Evolutionary conservation across 1,140 invertebrate species (phyloP), one percentile per base, ranked within the genome.

Genomic region (Tetramorium alpestre): DNA sequence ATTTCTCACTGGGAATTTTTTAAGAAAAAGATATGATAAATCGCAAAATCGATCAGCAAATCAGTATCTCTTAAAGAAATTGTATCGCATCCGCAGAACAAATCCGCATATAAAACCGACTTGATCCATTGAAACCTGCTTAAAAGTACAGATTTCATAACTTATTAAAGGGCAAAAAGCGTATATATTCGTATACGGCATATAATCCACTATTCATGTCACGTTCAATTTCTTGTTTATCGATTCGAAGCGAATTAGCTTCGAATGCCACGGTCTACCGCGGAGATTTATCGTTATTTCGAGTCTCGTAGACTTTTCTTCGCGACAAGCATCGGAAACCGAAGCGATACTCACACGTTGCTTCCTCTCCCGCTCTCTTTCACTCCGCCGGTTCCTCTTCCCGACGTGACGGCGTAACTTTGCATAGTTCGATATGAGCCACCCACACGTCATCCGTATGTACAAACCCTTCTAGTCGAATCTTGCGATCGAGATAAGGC

Each of bases 351-450:
- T 85, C 77, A 69, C 85, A 81, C 85, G 67, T 60, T 65, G 58
- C 62, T 28, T 25, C 51, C 80, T 73, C 38, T 69, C 54, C 25
- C 47, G 13, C 54, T 22, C 67, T 41, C 56, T 25, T 7, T 64
- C 69, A 56, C 13, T 51, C 44, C 44, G 56, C 56, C 56, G 41
- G 33, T 47, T 64, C 54, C 58, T 77, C 54, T 69, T 56, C 64
- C 47, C 73, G 78, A 90, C 89, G 89, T 88, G 86, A 90, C 86
- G 64, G 80, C 64, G 87, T 86, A 90, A 90, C 89, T 90, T 90
- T 88, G 86, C 89, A 90, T 88, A 90, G 86, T 87, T 70, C 89
- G 89, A 90, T 90, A 90, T 82, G 89, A 90, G 78, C 76, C 78
- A 85, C 69, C 75, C 58, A 82, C 89, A 72, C 73, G 90, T 90